These are phyloP conservation scores for Trissolcus brochymenae DNA, from an alignment of 2,888 invertebrate genomes.

Conservation along the genomic window DNA sequence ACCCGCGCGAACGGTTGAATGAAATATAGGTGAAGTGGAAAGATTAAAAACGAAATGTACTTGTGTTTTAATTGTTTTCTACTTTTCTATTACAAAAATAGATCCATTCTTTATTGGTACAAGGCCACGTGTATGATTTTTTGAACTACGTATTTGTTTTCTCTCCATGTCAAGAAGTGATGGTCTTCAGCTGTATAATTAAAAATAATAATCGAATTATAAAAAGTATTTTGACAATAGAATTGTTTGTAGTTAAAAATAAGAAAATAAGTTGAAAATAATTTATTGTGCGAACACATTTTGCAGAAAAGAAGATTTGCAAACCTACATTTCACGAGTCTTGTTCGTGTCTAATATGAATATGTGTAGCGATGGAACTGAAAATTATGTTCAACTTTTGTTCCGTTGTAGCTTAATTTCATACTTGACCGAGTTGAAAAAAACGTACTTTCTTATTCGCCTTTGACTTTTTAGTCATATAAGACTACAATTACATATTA, in stretches of 20 bases:
- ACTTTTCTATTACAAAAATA: neutral
- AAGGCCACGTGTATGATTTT: no score
- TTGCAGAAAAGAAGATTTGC: neutral
- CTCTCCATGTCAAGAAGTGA: neutral
- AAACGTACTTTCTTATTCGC: constrained; percentile 12
- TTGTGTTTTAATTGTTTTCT: neutral
- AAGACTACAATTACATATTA: constrained; percentile 40
- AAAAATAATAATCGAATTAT: no score
- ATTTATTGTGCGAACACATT: no score
- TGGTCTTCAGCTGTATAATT: no score
- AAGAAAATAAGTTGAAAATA: no score
- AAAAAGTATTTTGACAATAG: no score
- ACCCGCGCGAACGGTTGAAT: neutral
- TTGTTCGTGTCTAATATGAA: constrained; percentile 12
- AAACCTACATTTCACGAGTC: constrained; percentile 9
- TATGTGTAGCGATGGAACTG: constrained; percentile 21
- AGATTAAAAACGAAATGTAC: neutral
- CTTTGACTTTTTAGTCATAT: constrained; percentile 26
- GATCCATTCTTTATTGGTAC: neutral
- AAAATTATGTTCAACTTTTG: constrained; percentile 32
- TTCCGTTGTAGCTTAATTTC: constrained; percentile 24
- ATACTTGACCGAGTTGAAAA: constrained; percentile 29
- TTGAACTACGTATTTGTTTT: neutral
- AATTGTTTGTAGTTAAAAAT: no score
- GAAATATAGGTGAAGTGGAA: constrained; percentile 13